phyloP scores from a whole-genome alignment of 2,113 vertebrate species.

The Cricetomys ansorgei region DNA sequence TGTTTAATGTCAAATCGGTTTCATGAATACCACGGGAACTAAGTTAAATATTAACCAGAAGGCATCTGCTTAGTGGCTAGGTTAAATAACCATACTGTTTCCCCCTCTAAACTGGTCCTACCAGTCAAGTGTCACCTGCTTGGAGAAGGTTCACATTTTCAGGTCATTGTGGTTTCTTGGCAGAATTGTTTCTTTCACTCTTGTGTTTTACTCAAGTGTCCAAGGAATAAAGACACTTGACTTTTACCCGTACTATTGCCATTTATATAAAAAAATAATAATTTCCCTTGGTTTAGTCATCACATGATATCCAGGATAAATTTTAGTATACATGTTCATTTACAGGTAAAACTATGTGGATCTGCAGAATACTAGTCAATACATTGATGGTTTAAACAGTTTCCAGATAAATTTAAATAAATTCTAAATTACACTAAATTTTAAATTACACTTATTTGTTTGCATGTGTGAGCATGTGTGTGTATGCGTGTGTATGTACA shows the following conservation, averaged over 20 bases:
- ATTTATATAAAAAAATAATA: background rate
- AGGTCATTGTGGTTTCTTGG: constrained; percentile 43
- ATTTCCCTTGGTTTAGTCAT: background rate
- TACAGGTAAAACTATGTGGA: background rate
- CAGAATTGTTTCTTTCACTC: background rate
- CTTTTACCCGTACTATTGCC: background rate
- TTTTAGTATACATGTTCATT: background rate
- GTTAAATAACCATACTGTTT: constrained; percentile 39
- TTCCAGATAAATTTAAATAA: background rate
- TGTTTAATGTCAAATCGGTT: constrained; percentile 61
- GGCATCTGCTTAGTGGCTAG: constrained; percentile 53
- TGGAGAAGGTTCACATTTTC: constrained; percentile 53
- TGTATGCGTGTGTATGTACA: background rate
- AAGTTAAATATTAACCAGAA: constrained; percentile 75
- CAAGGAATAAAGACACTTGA: background rate
- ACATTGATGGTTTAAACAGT: background rate
- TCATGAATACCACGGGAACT: constrained; percentile 38
- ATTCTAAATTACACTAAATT: background rate
- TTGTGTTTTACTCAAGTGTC: constrained; percentile 7
- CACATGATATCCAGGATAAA: background rate
- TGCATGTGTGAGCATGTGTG: background rate
- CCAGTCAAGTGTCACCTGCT: constrained; percentile 59
- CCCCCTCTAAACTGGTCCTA: constrained; percentile 54
- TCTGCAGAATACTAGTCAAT: background rate
- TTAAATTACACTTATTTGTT: background rate